Base-by-base conservation (phyloP, 2,888 invertebrate genomes). In the Pteria penguin region DNA sequence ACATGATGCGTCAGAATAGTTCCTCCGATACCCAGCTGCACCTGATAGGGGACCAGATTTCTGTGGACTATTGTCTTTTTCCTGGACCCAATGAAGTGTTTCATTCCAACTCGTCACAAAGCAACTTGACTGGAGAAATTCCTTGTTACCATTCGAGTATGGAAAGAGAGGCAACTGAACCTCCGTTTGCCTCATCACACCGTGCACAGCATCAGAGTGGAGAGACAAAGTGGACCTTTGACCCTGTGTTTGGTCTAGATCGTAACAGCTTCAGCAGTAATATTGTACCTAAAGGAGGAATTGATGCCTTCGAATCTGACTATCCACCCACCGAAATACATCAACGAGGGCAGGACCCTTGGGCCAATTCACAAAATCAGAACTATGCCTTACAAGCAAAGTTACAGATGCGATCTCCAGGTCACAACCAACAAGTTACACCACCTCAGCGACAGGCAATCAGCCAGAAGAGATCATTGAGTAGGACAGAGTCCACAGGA, bases 1-100 rank as follows among this genome's bases (percentile, higher is more conserved):
- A 91, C 79, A 93, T 94, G 93, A 93, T 93, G 73, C 91, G 92
- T 31, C 90, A 92, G 75, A 92, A 92, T 84, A 92, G 92, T 77
- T 94, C 94, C 72, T 95, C 95, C 0, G 95, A 95, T 86, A 94
- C 95, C 2, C 95, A 95, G 84, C 91, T 95, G 8, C 84, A 88
- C 70, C 82, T 79, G 65, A 62, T 80, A 1, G 78, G 79, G 27
- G 69, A 72, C 4, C 60, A 54, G 11, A 61, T 27, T 18, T 57
- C 33, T 22, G 27, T 55, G 52, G 68, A 66, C 45, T 69, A 73
- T 11, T 62, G 68, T 8, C 33, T 71, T 26, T 36, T 72, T 8
- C 36, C 65, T 4, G n/a, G 68, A 31, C 75, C 75, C 24, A n/a
- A 4, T 32, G 22, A 31, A 27, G 57, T 57, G 14, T 22, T 36